A percentile compares a stretch with the other conserved stretches of the same genome.
These are phyloP conservation scores for Tiliacea aurago DNA, from an alignment of 2,888 invertebrate species.

Conservation along the genomic window DNA sequence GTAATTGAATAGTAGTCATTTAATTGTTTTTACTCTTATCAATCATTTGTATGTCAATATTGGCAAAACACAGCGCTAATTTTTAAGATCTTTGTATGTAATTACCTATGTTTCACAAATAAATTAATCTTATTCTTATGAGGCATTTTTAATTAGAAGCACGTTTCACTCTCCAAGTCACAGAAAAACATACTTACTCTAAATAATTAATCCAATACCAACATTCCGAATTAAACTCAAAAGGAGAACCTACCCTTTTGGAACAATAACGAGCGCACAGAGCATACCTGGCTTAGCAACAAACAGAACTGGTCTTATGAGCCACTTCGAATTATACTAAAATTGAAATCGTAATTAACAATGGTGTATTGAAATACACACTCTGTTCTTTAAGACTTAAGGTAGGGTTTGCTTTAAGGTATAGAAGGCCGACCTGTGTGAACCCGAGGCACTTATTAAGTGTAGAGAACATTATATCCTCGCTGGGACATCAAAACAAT, in stretches of 20 bases:
- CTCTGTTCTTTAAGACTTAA: conserved; percentile 17
- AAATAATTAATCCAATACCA: conserved; percentile 47
- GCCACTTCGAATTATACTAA: conserved; percentile 64
- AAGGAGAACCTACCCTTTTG: conserved; percentile 30
- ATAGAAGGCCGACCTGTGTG: conserved; percentile 48
- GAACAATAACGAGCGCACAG: conserved; percentile 45
- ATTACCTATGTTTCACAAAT: too few relatives aligned
- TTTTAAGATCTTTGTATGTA: too few relatives aligned
- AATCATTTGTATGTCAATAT: too few relatives aligned
- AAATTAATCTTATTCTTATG: too few relatives aligned
- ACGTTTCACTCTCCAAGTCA: too few relatives aligned
- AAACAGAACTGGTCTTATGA: conserved; percentile 51
- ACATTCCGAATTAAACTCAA: conserved; percentile 30
- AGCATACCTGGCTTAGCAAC: conserved; percentile 52
- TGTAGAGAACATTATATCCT: conserved; percentile 68
- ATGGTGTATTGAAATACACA: conserved; percentile 16
- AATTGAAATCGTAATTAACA: conserved; percentile 68
- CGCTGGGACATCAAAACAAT: conserved; percentile 65
- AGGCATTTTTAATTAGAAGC: too few relatives aligned
- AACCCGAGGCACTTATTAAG: conserved; percentile 64
- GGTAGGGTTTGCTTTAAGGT: conserved; percentile 22
- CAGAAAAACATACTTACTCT: neutral
- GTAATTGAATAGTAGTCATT: too few relatives aligned
- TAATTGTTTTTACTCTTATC: too few relatives aligned
- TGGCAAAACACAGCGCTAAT: too few relatives aligned